A percentile compares a stretch with the other conserved stretches of the same genome.
Conservation (phyloP, 1,140 invertebrate species). For the Drosophila arizonae region DNA sequence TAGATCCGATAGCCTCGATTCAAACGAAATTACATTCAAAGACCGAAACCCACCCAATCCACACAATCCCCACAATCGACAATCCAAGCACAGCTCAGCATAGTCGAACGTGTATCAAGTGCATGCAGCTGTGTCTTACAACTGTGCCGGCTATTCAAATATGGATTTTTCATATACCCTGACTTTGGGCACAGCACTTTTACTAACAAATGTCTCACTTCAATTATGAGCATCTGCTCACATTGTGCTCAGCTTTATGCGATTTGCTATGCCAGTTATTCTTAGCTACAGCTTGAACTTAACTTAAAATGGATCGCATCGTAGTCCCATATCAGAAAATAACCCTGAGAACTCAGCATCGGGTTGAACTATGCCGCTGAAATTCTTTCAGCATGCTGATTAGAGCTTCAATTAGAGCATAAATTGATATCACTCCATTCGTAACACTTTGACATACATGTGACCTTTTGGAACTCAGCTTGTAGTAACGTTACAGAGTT, state of each 20-base stretch:
- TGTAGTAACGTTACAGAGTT: no score
- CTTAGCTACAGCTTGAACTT: no score
- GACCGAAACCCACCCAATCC: neutral
- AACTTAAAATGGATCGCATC: no score
- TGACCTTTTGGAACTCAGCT: neutral
- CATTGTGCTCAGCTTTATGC: no score
- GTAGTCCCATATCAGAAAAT: no score
- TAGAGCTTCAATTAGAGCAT: no score
- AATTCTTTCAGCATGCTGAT: no score
- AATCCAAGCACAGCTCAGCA: slow-evolving; percentile 15
- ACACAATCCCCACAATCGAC: neutral
- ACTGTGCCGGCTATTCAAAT: slow-evolving; percentile 35
- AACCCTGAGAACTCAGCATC: no score
- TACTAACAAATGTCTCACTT: neutral
- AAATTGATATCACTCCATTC: no score
- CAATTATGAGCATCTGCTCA: neutral
- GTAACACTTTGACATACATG: no score
- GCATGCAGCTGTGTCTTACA: slow-evolving; percentile 58
- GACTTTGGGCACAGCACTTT: neutral
- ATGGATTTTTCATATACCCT: slow-evolving; percentile 32
- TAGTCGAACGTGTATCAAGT: slow-evolving; percentile 54
- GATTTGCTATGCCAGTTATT: no score
- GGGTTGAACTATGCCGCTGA: no score
- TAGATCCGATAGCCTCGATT: slow-evolving; percentile 41
- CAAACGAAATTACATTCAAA: slow-evolving; percentile 15